phyloP scores from a whole-genome alignment of 2,888 invertebrate species.

The Perizoma affinitatum region DNA sequence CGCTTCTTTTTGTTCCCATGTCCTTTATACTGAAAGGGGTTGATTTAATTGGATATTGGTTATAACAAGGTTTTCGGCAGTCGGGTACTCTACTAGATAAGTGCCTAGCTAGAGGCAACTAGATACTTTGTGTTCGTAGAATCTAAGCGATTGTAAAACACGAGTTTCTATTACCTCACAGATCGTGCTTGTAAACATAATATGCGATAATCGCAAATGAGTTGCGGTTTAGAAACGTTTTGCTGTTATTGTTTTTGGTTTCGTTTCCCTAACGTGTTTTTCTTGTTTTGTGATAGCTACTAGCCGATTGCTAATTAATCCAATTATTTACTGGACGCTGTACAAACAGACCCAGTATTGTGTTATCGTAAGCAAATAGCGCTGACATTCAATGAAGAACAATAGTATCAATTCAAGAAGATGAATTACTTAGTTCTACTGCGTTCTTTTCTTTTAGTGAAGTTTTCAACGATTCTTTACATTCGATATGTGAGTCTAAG shows the following conservation, averaged over 20 bases:
- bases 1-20: no score
- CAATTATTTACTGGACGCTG: slow-evolving; percentile 23
- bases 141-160: slow-evolving; percentile 6
- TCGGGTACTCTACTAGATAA: neutral
- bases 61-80: no score
- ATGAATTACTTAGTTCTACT: neutral
- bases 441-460: no score
- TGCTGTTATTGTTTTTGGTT: slow-evolving; percentile 15
- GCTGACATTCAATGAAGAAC: neutral
- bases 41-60: no score
- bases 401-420: neutral
- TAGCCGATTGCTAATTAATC: slow-evolving; percentile 4
- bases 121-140: neutral
- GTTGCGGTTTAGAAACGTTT: slow-evolving; percentile 24
- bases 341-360: neutral
- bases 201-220: slow-evolving; percentile 26
- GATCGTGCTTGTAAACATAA: slow-evolving; percentile 31
- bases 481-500: no score
- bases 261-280: slow-evolving; percentile 10
- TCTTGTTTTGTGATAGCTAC: slow-evolving; percentile 10
- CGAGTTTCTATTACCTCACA: slow-evolving; percentile 17
- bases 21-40: no score
- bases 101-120: neutral
- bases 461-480: no score
- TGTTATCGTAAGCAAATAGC: slow-evolving; percentile 10